phyloP scores from a whole-genome alignment of 2,113 vertebrate species.

The Ia io region DNA sequence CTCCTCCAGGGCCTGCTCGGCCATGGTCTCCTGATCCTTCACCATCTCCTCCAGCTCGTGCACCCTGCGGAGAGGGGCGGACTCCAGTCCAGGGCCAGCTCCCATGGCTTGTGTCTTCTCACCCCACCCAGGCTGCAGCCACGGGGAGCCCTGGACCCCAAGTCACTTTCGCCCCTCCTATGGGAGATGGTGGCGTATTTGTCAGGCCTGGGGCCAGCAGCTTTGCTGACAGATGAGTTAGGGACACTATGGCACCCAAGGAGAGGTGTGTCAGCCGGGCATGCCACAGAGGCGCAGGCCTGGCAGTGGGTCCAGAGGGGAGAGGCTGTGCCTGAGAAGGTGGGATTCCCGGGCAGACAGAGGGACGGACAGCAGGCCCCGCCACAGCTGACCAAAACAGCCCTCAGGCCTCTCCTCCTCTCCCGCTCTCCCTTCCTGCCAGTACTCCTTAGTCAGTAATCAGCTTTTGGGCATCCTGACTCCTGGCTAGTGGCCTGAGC shows the following conservation, averaged over 20 bases:
- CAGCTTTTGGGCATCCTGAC: not conserved
- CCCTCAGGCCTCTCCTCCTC: not conserved
- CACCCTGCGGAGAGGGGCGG: conserved; percentile 82
- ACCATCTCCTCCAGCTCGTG: conserved; percentile 96
- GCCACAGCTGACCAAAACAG: accelerated
- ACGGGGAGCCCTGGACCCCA: accelerated
- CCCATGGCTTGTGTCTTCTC: not conserved
- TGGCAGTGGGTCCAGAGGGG: not conserved
- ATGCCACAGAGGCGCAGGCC: accelerated
- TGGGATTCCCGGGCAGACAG: not conserved
- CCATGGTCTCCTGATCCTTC: conserved; percentile 94
- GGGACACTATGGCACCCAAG: not conserved
- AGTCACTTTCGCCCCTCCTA: too few species aligned
- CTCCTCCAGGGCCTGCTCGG: conserved; percentile 89
- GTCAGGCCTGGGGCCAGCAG: not conserved
- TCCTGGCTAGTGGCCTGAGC: not conserved
- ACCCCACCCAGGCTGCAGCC: not conserved
- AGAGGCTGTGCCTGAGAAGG: not conserved
- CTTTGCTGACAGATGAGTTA: not conserved
- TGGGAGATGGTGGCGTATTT: accelerated
- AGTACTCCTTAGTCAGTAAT: not conserved
- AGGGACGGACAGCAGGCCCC: accelerated
- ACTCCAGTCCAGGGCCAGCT: not conserved
- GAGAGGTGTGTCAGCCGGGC: not conserved
- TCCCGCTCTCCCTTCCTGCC: not conserved